phyloP scores from a whole-genome alignment of 2,797 vertebrate genomes.

The Limnodromus scolopaceus region DNA sequence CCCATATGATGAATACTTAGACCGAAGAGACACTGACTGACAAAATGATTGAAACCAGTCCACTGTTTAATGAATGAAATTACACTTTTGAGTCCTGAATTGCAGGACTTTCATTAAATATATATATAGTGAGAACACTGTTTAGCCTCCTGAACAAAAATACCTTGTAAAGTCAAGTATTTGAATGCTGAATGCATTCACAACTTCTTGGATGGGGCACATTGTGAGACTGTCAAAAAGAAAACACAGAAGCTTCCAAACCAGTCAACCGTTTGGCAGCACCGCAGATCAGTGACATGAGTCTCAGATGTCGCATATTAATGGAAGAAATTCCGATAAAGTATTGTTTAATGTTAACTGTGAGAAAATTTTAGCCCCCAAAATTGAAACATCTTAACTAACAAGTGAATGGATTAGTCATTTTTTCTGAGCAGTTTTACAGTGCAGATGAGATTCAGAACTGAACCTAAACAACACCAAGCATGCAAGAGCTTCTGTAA shows the following conservation, averaged over 20 bases:
- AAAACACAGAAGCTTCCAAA: neutral
- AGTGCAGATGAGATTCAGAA: neutral
- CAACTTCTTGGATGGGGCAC: neutral
- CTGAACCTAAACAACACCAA: neutral
- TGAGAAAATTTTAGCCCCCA: neutral
- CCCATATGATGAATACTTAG: neutral
- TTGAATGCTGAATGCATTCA: neutral
- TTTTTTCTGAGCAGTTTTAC: neutral
- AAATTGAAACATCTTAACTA: neutral
- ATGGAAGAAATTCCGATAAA: neutral
- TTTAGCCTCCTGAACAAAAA: neutral
- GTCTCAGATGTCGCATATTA: neutral
- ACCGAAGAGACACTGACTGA: neutral
- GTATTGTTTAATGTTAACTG: neutral
- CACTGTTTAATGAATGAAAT: neutral
- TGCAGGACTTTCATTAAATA: neutral
- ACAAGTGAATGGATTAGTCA: neutral
- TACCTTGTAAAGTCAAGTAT: neutral
- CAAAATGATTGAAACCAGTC: neutral
- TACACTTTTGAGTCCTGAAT: neutral
- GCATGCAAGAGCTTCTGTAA: neutral
- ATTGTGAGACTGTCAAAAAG: neutral
- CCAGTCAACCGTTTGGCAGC: neutral
- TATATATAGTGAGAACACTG: neutral
- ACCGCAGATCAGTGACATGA: neutral